Conservation (phyloP, 2,888 invertebrate species). For the Malachius bipustulatus region DNA sequence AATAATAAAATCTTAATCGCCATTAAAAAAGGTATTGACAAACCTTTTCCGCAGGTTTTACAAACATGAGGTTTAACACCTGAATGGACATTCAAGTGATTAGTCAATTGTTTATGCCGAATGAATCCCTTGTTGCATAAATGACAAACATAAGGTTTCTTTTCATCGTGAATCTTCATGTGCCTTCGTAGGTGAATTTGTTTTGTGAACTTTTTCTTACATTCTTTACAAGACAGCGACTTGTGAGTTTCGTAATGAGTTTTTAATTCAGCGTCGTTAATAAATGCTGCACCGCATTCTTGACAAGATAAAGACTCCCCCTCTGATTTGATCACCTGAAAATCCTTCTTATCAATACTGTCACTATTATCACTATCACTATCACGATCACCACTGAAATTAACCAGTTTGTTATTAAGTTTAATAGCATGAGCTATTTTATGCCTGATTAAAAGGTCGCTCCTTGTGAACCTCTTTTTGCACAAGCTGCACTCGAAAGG, state of each 20-base stretch:
- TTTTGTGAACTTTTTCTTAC: slow-evolving; percentile 42
- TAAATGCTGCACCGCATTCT: no score
- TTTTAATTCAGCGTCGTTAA: background rate
- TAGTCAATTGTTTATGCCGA: slow-evolving; percentile 43
- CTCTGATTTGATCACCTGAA: no score
- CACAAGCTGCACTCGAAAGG: slow-evolving; percentile 30
- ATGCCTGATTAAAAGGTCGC: slow-evolving; percentile 30
- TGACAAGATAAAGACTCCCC: no score
- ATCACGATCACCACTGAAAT: slow-evolving; percentile 17
- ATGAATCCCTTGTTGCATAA: slow-evolving; percentile 47
- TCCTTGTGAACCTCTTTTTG: slow-evolving; percentile 27
- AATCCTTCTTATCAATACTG: no score
- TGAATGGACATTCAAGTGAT: slow-evolving; percentile 47
- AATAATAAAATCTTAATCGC: no score
- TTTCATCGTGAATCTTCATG: slow-evolving; percentile 42
- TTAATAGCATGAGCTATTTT: slow-evolving; percentile 31
- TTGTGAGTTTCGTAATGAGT: slow-evolving; percentile 5
- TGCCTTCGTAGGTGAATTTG: slow-evolving; percentile 41
- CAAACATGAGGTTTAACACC: slow-evolving; percentile 46
- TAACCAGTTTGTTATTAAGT: slow-evolving; percentile 23
- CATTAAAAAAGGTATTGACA: slow-evolving; percentile 17
- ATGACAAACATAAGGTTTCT: slow-evolving; percentile 42
- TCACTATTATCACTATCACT: slow-evolving; percentile 15
- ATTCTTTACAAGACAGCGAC: slow-evolving; percentile 40
- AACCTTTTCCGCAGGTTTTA: slow-evolving; percentile 45